Evolutionary conservation across 2,113 vertebrate genomes (phyloP), one percentile per base, ranked within the genome.

Genomic region (Carassius auratus): DNA sequence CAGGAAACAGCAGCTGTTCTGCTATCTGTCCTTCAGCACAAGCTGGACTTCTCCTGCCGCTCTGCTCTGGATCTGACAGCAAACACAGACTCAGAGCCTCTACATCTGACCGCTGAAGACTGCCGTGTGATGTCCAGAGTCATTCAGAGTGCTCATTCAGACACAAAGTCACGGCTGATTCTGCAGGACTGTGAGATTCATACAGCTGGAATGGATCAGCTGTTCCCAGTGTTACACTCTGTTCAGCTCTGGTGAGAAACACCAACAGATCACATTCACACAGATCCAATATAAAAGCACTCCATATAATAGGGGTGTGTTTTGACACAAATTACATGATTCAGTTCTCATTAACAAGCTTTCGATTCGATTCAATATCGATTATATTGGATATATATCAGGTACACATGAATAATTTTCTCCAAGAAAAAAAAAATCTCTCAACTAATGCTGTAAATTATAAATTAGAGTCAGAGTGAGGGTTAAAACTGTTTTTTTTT

Each of bases 1-100:
- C 75, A 85, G 75, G 87, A 81, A 75, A 66, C 86, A 83, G 66
- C 23, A 83, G 59, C 15, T 33, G 30, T 71, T 78, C 84, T 91
- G 45, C 88, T 91, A 71, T 87, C 83, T 15, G 74, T 83, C 73
- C 89, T 90, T 45, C 84, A 89, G 48, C 59, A 86, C 84, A 88
- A 62, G 38, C 76, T 90, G 57, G 90, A 88, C 59, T 84, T 91
- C 75, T 88, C 87, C 84, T 87, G 78, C 69, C 38, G 33, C 1
- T 83, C 75, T 21, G 68, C 64, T 86, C 33, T 89, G 77, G 87
- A 91, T 59, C 89, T 90, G 21, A 86, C 90, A 23, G 76, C n/a
- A 66, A 52, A 86, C 15, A 84, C 73, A 50, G 42, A 68, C 4
- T 84, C 30, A 9, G 8, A 61, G 21, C 4, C 52, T 38, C 86